Evolutionary conservation across 2,113 vertebrate species (phyloP), one percentile per base, ranked within the genome.

Genomic region (Eira barbara): DNA sequence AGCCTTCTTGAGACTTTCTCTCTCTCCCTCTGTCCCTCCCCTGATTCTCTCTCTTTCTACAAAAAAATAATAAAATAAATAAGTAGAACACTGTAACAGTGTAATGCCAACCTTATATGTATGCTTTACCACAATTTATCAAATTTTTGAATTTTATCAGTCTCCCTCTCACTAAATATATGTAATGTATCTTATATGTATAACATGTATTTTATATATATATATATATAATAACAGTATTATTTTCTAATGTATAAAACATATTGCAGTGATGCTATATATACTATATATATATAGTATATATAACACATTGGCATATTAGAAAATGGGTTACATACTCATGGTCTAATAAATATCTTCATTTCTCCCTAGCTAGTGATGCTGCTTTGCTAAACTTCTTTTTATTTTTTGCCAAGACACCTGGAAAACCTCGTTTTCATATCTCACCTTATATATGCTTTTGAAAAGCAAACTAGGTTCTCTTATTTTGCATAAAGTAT

Each of bases 391-490:
- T 71, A 57, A 83, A 23, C 4, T 13, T 71, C 4, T 13, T 61
- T 61, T 45, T 82, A 11, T 31, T 36, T 91, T 80, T 12, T 14
- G 1, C 45, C 17, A 45, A 65, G 55, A 92, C 47, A 97, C 42
- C 69, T 97, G 79, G 31, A 80, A n/a, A 57, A 45, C 57, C 1
- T 71, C 6, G 89, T 97, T 98, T 94, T 84, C n/a, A 63, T 97
- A 34, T 49, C 2, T 71, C 9, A 84, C 2, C 7, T 69, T 57
- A 31, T 36, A 82, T 25, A 39, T 55, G 52, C 8, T 59, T 96
- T 97, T 91, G 84, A 78, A 94, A 97, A 92, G n/a, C 91, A 97
- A 97, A 95, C 2, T 69, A 55, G 31, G 3, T 61, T 78, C 29
- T 65, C 9, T 47, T 65, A 63, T 55, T 97, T 95, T 97, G 85